phyloP scores from a whole-genome alignment of 2,113 vertebrate genomes.

The Cygnus atratus region DNA sequence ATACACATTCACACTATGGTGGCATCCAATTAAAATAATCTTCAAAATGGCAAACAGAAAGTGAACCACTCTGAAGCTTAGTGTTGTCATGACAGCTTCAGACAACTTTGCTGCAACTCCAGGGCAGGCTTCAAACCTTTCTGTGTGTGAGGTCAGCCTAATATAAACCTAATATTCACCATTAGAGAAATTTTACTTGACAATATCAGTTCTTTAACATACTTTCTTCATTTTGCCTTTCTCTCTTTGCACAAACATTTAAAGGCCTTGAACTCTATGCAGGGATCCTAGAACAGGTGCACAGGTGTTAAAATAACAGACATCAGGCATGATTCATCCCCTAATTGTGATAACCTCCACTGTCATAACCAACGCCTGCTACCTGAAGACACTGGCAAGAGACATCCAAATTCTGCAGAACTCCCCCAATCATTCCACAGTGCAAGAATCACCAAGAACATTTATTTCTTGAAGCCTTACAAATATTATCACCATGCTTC shows the following conservation, averaged over 20 bases:
- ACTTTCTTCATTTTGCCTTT: neutral
- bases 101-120: neutral
- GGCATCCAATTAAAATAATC: neutral
- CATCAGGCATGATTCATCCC: neutral
- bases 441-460: neutral
- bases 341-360: neutral
- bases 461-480: neutral
- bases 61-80: neutral
- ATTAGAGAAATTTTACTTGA: neutral
- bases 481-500: neutral
- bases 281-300: neutral
- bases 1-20: neutral
- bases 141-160: neutral
- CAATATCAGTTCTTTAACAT: neutral
- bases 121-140: neutral
- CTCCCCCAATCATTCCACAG: neutral
- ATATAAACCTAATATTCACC: neutral
- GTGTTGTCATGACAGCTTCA: neutral
- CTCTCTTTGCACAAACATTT: neutral
- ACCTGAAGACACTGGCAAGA: neutral
- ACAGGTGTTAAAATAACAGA: neutral
- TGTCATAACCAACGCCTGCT: neutral
- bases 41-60: conserved; percentile 18
- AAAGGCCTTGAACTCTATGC: neutral
- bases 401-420: neutral